A percentile compares a stretch with the other conserved stretches of the same genome.
These are phyloP conservation scores for Rhaphigaster nebulosa DNA, from an alignment of 2,888 invertebrate species.

Conservation along the genomic window DNA sequence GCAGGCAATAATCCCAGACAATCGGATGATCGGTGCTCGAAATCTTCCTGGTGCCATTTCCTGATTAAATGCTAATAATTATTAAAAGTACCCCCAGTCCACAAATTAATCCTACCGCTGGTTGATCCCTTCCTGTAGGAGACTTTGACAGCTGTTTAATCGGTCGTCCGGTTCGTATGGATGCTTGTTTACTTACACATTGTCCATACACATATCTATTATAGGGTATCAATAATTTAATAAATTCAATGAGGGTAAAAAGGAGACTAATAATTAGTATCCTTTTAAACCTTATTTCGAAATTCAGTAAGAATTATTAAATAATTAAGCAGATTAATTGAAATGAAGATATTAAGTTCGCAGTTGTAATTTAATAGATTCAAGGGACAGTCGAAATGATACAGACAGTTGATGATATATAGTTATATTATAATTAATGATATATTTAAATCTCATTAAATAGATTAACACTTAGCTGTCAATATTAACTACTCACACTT, in stretches of 20 bases:
- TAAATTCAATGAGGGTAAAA: too few relatives aligned
- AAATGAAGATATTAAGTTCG: too few relatives aligned
- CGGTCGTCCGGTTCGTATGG: not conserved
- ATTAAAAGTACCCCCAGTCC: not conserved
- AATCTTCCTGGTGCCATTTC: not conserved
- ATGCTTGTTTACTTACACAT: not conserved
- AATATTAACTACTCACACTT: not conserved
- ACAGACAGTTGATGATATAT: too few relatives aligned
- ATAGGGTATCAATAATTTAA: too few relatives aligned
- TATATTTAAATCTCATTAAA: not conserved
- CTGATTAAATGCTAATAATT: slow-evolving; percentile 23
- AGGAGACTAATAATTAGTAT: too few relatives aligned
- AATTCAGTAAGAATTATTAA: too few relatives aligned
- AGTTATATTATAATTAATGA: too few relatives aligned
- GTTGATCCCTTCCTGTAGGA: not conserved
- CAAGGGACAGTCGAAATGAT: too few relatives aligned
- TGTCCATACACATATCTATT: too few relatives aligned
- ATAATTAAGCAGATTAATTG: too few relatives aligned
- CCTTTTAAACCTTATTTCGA: too few relatives aligned
- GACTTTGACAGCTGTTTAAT: not conserved
- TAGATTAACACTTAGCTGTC: not conserved
- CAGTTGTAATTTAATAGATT: too few relatives aligned
- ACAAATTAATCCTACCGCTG: not conserved
- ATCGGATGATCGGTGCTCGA: not conserved
- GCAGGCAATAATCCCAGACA: not conserved